Conservation (phyloP, 2,888 invertebrate genomes). For the Pollenia labialis region DNA sequence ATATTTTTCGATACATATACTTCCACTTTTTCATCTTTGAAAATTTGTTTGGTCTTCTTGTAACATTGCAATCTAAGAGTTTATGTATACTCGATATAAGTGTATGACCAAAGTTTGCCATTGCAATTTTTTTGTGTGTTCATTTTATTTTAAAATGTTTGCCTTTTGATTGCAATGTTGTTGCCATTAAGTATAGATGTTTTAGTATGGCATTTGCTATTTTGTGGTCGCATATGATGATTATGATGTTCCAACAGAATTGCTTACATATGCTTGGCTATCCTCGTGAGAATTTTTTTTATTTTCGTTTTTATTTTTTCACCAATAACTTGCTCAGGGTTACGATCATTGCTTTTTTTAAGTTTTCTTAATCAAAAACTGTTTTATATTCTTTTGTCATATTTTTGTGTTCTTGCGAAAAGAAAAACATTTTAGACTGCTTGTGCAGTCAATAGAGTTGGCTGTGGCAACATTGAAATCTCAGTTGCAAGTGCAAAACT, state of each 20-base stretch:
- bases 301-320: background rate
- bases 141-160: constrained; percentile 60
- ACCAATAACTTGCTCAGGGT: constrained; percentile 53
- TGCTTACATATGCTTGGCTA: constrained; percentile 18
- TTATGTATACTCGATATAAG: background rate
- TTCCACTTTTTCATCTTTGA: background rate
- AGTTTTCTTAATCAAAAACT: constrained; percentile 35
- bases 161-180: constrained; percentile 61
- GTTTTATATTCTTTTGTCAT: constrained; percentile 38
- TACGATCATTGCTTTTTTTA: constrained; percentile 12
- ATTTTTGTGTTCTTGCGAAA: constrained; percentile 20
- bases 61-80: constrained; percentile 29
- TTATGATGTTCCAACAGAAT: constrained; percentile 36
- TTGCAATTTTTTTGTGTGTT: constrained; percentile 14
- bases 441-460: constrained; percentile 38
- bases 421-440: constrained; percentile 46
- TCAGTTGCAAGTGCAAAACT: constrained; percentile 24
- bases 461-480: constrained; percentile 42
- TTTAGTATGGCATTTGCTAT: constrained; percentile 20
- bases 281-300: background rate
- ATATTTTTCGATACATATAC: constrained; percentile 51
- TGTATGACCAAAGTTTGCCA: constrained; percentile 21
- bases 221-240: constrained; percentile 43
- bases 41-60: constrained; percentile 14
- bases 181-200: constrained; percentile 50